Evolutionary conservation across 2,888 invertebrate genomes (phyloP), one percentile per base, ranked within the genome.

Genomic region (Campoplex capitator): DNA sequence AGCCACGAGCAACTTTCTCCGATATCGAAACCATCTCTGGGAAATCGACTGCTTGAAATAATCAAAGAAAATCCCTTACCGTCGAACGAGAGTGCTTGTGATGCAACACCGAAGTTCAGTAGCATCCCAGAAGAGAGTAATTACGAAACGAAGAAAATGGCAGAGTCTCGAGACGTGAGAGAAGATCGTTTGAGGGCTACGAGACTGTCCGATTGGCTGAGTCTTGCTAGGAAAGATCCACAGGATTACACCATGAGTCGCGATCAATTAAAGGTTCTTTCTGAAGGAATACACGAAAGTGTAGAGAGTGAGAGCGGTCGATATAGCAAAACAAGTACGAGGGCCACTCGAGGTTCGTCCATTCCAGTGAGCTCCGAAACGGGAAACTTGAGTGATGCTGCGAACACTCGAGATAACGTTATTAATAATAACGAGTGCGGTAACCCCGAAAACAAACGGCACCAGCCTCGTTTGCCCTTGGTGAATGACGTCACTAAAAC

Each of bases 141-240:
- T 45, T 7, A 23, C 28, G 65, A 76, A 35, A 28, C 13, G 18
- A 56, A 45, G 45, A 54, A 83, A n/a, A 56, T 56, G 62, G 8
- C 16, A 38, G 38, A 78, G 28, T 51, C 51, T 62, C 45, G 74
- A 45, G 88, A 89, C 74, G 85, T 82, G 16, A 88, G 88, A 74
- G 89, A 92, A 75, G 92, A 93, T 42, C 92, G 94, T 62, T 89
- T 93, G 71, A 93, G 92, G 83, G 92, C 91, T 6, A 93, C 92
- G 32, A 91, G 92, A 18, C 87, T 94, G 1, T 92, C 93, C 84
- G 95, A 95, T 84, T 95, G 95, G 95, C 80, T 94, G 88, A 92
- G 89, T 83, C 90, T 93, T 11, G 94, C 94, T 3, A 90, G 93
- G 42, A 89, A 87, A 51, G 90, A 91, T 68, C 78, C 88, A 18